Conservation (phyloP, 1,140 invertebrate species). For the Drosophila pruinosa region DNA sequence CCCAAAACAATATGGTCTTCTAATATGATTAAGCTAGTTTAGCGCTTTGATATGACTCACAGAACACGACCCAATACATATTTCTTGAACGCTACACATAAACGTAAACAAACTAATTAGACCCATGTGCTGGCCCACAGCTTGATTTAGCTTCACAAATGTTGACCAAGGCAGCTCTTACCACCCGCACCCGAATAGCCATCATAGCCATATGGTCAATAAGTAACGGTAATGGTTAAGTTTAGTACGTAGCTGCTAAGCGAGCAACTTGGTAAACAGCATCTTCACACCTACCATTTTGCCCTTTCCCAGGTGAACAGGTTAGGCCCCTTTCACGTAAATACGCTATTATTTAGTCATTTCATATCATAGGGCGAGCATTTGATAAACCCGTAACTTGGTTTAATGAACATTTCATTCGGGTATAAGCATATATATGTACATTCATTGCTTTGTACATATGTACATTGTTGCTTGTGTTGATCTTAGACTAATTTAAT, state of each 20-base stretch:
- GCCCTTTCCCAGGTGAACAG: background rate
- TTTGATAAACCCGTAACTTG: slow-evolving; percentile 33
- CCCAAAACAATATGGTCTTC: no score
- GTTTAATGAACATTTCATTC: slow-evolving; percentile 15
- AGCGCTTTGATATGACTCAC: no score
- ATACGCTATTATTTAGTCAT: slow-evolving; percentile 67
- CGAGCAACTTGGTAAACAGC: background rate
- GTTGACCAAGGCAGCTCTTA: slow-evolving; percentile 48
- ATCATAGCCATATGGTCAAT: slow-evolving; percentile 52
- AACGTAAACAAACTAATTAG: slow-evolving; percentile 61
- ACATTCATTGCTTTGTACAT: background rate
- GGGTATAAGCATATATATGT: no score
- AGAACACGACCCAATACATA: background rate
- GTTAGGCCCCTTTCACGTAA: slow-evolving; percentile 53
- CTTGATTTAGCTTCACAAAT: slow-evolving; percentile 57
- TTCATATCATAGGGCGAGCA: no score
- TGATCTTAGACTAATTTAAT: slow-evolving; percentile 36
- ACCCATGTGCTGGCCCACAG: slow-evolving; percentile 21
- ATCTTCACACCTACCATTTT: background rate
- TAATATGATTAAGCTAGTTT: no score
- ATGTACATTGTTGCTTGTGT: slow-evolving; percentile 15
- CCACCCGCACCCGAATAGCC: slow-evolving; percentile 13
- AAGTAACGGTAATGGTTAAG: slow-evolving; percentile 48
- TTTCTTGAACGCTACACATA: background rate
- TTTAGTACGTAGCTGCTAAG: slow-evolving; percentile 41